Conservation (phyloP, 2,113 vertebrate genomes). For the Haliaeetus leucogaster region DNA sequence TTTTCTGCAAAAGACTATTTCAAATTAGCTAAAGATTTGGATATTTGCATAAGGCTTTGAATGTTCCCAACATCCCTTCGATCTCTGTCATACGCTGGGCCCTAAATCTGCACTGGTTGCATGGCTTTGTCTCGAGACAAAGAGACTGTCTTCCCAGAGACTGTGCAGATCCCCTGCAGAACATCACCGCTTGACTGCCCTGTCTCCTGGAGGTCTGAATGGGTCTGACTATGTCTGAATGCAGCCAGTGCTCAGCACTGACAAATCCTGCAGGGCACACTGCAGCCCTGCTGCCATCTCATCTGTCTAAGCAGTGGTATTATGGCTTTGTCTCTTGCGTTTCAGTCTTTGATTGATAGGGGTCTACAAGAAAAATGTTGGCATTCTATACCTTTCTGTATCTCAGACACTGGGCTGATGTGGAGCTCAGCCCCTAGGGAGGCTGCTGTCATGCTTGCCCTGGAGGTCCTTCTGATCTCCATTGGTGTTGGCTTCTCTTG, state of each 20-base stretch:
- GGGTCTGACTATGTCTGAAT: not conserved
- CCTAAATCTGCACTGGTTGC: not conserved
- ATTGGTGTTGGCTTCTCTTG: not conserved
- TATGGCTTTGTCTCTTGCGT: not conserved
- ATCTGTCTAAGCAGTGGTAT: not conserved
- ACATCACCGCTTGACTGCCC: rapidly evolving
- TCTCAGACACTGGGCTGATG: not conserved
- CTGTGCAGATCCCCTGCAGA: not conserved
- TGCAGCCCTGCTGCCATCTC: not conserved
- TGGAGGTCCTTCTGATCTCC: not conserved
- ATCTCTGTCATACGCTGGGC: not conserved
- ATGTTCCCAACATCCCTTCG: not conserved
- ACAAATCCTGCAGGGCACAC: not conserved
- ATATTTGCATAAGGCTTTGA: not conserved
- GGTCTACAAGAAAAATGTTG: not conserved
- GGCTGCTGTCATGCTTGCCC: not conserved
- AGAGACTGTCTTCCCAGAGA: not conserved
- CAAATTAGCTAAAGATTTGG: not conserved
- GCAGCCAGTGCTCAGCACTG: rapidly evolving
- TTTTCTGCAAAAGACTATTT: not conserved
- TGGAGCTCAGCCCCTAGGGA: not conserved
- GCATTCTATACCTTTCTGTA: not conserved
- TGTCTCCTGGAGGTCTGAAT: not conserved
- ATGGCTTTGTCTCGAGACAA: not conserved
- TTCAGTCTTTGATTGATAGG: not conserved